Percentiles rank a stretch among this genome's conserved stretches.
Evolutionary conservation across 2,888 invertebrate species (phyloP).

Genomic region (Anticlea derivata): DNA sequence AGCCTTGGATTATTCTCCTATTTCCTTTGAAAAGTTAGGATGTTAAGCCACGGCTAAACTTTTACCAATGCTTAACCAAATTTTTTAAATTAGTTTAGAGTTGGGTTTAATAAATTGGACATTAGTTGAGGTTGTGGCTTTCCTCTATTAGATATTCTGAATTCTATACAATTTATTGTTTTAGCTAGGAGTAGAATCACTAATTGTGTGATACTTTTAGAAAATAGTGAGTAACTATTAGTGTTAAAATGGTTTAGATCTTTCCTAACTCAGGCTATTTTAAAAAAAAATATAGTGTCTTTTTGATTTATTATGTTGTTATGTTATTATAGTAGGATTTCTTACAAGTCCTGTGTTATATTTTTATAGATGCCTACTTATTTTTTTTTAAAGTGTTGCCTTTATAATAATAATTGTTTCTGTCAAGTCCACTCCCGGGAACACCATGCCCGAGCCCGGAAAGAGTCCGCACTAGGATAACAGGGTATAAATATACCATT

Average conservation of each 20-base stretch:
- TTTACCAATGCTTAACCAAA: no score
- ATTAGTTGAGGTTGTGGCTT: not conserved
- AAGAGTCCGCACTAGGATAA: slow-evolving; percentile 38
- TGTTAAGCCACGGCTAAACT: no score
- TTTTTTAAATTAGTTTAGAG: no score
- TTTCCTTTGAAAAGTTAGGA: no score
- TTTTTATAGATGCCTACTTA: no score
- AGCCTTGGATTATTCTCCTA: no score
- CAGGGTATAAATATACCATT: slow-evolving; percentile 54
- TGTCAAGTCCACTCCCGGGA: slow-evolving; percentile 30
- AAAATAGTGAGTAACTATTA: slow-evolving; percentile 5
- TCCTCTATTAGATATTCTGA: not conserved
- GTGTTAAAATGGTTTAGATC: slow-evolving; percentile 3
- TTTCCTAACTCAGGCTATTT: no score
- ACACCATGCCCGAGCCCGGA: slow-evolving; percentile 44
- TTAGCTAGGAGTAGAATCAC: slow-evolving; percentile 11
- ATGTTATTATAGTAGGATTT: no score
- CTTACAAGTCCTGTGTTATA: no score
- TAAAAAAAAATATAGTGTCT: no score
- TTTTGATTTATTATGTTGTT: no score
- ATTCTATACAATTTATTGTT: not conserved
- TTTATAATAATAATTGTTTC: slow-evolving; percentile 16
- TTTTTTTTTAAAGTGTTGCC: slow-evolving; percentile 4
- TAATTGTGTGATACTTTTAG: slow-evolving; percentile 8
- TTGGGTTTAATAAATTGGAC: not conserved